phyloP scores from a whole-genome alignment of 2,797 vertebrate species.

The Todus mexicanus region DNA sequence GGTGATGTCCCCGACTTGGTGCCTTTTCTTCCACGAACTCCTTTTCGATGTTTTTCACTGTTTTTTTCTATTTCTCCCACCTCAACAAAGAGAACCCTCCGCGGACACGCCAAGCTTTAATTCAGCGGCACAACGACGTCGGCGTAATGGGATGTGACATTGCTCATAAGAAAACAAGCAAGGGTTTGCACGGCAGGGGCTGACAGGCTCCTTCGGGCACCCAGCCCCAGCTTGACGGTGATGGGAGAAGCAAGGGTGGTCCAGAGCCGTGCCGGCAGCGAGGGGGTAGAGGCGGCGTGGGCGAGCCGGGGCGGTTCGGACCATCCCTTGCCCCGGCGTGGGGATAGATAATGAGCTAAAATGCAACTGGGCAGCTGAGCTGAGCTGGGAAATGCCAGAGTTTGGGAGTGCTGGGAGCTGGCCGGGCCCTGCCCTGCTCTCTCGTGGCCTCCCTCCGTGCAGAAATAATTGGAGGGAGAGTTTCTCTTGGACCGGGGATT shows the following conservation, averaged over 20 bases:
- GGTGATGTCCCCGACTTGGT: not conserved
- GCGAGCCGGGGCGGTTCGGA: fast-evolving
- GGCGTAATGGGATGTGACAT: not conserved
- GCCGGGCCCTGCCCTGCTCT: not conserved
- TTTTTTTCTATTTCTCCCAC: not conserved
- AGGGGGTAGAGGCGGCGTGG: not conserved
- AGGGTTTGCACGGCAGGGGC: not conserved
- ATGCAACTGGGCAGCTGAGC: not conserved
- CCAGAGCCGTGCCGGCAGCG: not conserved
- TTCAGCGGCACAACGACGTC: not conserved
- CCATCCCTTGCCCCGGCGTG: fast-evolving
- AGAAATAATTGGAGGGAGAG: not conserved
- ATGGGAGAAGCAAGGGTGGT: not conserved
- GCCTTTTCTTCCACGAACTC: too few relatives aligned
- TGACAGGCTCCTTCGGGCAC: not conserved
- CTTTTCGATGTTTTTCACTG: fast-evolving
- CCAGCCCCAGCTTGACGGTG: not conserved
- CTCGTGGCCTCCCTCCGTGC: not conserved
- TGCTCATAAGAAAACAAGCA: not conserved
- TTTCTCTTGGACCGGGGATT: not conserved
- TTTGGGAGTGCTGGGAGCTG: not conserved
- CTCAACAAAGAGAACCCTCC: fast-evolving
- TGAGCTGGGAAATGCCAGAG: not conserved
- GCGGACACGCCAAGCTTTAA: not conserved
- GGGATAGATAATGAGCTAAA: fast-evolving